phyloP scores from a whole-genome alignment of 1,140 invertebrate species.

The Eriocheir sinensis region DNA sequence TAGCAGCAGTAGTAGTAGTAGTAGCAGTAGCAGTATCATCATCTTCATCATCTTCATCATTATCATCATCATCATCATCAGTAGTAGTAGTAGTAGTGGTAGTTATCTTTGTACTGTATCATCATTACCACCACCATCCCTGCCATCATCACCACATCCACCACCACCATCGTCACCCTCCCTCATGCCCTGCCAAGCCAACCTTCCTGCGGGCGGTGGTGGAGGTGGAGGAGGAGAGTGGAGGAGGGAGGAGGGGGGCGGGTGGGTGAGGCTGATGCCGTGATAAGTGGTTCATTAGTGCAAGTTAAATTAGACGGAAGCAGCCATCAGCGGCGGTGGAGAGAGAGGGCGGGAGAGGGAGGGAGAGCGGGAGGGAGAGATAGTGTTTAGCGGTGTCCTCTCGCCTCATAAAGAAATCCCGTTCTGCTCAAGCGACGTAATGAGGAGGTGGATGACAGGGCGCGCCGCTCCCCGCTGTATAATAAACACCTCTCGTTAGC shows the following conservation, averaged over 20 bases:
- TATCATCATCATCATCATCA: background rate
- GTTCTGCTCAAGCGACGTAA: constrained; percentile 65
- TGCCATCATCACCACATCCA: too few species aligned
- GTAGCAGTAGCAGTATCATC: background rate
- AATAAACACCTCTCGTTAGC: constrained; percentile 76
- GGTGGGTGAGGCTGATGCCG: background rate
- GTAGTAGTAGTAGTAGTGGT: background rate
- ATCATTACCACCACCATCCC: too few species aligned
- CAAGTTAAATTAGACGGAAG: constrained; percentile 59
- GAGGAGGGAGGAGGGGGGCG: background rate
- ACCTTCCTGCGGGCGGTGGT: background rate
- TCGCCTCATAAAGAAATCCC: constrained; percentile 61
- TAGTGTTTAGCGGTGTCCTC: constrained; percentile 36
- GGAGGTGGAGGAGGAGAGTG: background rate
- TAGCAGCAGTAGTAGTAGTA: constrained; percentile 23
- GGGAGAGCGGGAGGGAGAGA: background rate
- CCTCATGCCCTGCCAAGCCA: background rate
- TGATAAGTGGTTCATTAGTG: constrained; percentile 57
- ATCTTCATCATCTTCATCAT: background rate
- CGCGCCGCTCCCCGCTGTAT: constrained; percentile 33
- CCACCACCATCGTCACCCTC: background rate
- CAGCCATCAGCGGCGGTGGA: constrained; percentile 27
- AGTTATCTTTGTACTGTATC: background rate
- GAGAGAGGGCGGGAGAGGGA: background rate
- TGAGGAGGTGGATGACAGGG: constrained; percentile 63